Conservation (phyloP, 2,113 vertebrate genomes). For the Thamnaconus septentrionalis region DNA sequence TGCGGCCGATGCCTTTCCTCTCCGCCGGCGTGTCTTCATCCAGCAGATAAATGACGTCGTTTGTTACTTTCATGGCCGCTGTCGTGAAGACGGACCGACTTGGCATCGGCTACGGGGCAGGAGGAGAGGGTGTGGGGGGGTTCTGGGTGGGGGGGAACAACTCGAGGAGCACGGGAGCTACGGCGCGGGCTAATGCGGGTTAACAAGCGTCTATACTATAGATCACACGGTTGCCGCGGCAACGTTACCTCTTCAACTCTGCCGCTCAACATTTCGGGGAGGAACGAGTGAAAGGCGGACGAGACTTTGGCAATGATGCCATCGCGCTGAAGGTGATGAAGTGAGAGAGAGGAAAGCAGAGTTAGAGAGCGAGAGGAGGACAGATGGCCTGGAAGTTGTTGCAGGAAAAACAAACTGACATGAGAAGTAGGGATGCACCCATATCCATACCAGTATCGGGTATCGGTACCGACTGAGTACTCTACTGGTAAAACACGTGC, state of each 20-base stretch:
- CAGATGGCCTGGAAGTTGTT: slow-evolving; percentile 32
- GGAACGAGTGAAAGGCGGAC: slow-evolving; percentile 79
- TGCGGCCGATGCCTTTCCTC: slow-evolving; percentile 5
- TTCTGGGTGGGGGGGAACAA: no score
- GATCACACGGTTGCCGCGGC: slow-evolving; percentile 38
- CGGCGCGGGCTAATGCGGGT: slow-evolving; percentile 11
- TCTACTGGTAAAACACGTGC: no score
- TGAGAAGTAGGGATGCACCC: not conserved
- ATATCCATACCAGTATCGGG: not conserved
- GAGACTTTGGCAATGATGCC: slow-evolving; percentile 84
- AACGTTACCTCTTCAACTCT: slow-evolving; percentile 80
- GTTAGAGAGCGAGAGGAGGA: slow-evolving; percentile 46
- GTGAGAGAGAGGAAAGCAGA: slow-evolving; percentile 49
- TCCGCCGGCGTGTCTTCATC: slow-evolving; percentile 25
- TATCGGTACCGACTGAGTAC: no score
- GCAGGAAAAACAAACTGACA: slow-evolving; percentile 5
- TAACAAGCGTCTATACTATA: slow-evolving; percentile 17
- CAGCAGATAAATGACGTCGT: slow-evolving; percentile 35
- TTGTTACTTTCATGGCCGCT: slow-evolving; percentile 30
- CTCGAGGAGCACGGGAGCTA: slow-evolving; percentile 26
- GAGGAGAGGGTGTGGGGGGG: no score
- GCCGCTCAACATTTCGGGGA: slow-evolving; percentile 72
- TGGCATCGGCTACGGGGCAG: slow-evolving; percentile 26
- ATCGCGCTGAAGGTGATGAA: slow-evolving; percentile 73
- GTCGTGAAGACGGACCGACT: slow-evolving; percentile 25